phyloP scores from a whole-genome alignment of 2,888 invertebrate species.

The Drosophila sordidula region DNA sequence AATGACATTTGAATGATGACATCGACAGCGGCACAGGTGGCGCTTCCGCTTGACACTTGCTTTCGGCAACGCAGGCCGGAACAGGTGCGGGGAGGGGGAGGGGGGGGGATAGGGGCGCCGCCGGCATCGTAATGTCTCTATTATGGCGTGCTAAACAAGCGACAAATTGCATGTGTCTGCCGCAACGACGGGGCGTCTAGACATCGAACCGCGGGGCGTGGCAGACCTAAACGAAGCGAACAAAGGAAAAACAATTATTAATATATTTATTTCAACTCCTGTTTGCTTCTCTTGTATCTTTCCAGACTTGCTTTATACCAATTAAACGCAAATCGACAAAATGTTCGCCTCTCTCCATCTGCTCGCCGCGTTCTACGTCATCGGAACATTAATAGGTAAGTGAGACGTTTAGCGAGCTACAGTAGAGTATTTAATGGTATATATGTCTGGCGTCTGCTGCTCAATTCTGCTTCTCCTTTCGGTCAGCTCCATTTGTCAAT shows the following conservation, averaged over 20 bases:
- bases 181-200: constrained; percentile 40
- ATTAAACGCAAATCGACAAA: constrained; percentile 36
- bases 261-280: constrained; percentile 17
- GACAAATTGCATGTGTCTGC: constrained; percentile 69
- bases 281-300: constrained; percentile 19
- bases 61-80: constrained; percentile 29
- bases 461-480: constrained; percentile 61
- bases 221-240: constrained; percentile 26
- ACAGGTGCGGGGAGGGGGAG: constrained; percentile 9
- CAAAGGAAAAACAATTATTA: constrained; percentile 24
- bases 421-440: not conserved
- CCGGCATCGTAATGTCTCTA: constrained; percentile 62
- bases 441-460: constrained; percentile 11
- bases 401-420: constrained; percentile 20
- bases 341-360: constrained; percentile 59
- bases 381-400: constrained; percentile 67
- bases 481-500: constrained; percentile 69
- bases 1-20: constrained; percentile 81
- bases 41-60: constrained; percentile 73
- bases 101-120: no score
- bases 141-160: constrained; percentile 76
- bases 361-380: constrained; percentile 47
- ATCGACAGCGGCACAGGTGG: constrained; percentile 61
- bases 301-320: constrained; percentile 28
- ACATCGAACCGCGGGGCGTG: constrained; percentile 22